These are phyloP conservation scores for Serranus cabrilla DNA, from an alignment of 2,797 vertebrate species.

Conservation along the genomic window DNA sequence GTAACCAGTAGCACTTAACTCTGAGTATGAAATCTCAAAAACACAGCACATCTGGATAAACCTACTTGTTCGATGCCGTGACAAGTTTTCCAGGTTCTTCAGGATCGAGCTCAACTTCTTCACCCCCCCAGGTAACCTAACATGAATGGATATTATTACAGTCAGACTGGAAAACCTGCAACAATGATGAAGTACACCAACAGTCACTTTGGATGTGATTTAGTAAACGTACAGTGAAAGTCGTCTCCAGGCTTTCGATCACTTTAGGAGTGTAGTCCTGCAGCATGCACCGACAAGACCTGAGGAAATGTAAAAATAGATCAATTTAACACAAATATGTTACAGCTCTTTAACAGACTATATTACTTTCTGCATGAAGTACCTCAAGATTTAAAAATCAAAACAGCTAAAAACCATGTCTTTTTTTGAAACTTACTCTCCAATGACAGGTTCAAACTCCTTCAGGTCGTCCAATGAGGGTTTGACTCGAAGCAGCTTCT, in stretches of 20 bases:
- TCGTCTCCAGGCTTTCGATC: constrained; percentile 82
- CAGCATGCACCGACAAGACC: constrained; percentile 89
- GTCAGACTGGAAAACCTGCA: background rate
- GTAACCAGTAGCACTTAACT: no score
- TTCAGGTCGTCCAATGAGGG: constrained; percentile 92
- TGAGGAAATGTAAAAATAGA: constrained; percentile 58
- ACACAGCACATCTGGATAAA: background rate
- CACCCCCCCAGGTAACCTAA: constrained; percentile 75
- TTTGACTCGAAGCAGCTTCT: constrained; percentile 92
- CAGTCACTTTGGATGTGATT: background rate
- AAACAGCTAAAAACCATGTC: no score
- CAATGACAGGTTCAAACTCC: constrained; percentile 90
- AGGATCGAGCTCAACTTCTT: constrained; percentile 76
- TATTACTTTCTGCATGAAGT: background rate
- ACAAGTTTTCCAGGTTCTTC: constrained; percentile 72
- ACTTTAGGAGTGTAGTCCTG: constrained; percentile 88
- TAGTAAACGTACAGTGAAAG: constrained; percentile 88
- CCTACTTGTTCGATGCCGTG: constrained; percentile 81
- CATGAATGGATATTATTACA: background rate
- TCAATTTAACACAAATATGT: no score
- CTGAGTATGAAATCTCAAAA: no score
- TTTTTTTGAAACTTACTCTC: constrained; percentile 77
- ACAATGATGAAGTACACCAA: background rate
- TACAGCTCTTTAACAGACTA: no score
- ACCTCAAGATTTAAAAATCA: no score